phyloP scores from a whole-genome alignment of 2,797 vertebrate genomes.

The Morus bassanus region DNA sequence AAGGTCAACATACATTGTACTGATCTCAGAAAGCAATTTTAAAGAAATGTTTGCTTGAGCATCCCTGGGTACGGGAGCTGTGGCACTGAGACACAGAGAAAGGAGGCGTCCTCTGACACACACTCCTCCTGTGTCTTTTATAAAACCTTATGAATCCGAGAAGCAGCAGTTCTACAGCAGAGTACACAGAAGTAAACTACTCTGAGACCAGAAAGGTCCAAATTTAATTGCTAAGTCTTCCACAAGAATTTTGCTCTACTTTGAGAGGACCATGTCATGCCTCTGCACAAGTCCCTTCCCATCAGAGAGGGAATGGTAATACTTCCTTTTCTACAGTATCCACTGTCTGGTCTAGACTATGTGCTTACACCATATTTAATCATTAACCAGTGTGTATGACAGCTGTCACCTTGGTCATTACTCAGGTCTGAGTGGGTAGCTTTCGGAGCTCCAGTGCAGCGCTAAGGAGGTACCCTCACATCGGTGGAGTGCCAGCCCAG shows the following conservation, averaged over 20 bases:
- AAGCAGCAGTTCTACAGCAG: not conserved
- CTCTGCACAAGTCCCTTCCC: not conserved
- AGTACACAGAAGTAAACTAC: not conserved
- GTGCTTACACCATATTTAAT: not conserved
- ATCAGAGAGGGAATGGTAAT: not conserved
- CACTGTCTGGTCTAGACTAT: not conserved
- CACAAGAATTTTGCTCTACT: not conserved
- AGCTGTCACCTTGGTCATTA: not conserved
- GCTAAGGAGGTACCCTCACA: not conserved
- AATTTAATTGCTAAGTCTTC: not conserved
- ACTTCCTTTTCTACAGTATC: not conserved
- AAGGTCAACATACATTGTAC: not conserved
- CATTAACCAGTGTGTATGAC: not conserved
- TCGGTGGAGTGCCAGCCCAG: not conserved
- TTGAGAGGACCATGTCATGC: not conserved
- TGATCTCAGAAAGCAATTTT: not conserved
- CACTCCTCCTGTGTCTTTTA: accelerated
- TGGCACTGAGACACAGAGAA: not conserved
- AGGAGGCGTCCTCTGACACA: not conserved
- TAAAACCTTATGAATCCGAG: not conserved
- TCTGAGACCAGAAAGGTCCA: not conserved
- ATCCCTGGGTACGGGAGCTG: not conserved
- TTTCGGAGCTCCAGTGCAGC: not conserved
- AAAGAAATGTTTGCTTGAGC: not conserved
- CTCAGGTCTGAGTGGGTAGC: not conserved